phyloP scores from a whole-genome alignment of 2,113 vertebrate species.

The Sula dactylatra region DNA sequence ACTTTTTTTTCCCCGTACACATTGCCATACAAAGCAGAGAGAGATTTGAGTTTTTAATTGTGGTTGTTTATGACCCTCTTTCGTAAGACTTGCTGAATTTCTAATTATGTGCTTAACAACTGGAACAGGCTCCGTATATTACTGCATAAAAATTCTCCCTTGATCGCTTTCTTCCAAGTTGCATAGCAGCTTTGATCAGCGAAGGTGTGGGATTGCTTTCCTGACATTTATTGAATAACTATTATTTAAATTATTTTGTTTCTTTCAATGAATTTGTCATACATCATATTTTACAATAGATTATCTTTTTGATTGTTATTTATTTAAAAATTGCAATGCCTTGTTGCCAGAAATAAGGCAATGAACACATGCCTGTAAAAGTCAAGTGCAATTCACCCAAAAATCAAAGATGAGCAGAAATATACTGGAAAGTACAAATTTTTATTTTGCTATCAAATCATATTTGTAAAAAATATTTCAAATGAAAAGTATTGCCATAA shows the following conservation, averaged over 20 bases:
- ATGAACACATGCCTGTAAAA: not conserved
- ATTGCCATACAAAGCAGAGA: not conserved
- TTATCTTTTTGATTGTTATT: not conserved
- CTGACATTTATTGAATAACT: conserved; percentile 22
- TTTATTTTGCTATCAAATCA: not conserved
- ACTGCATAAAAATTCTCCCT: not conserved
- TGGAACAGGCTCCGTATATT: not conserved
- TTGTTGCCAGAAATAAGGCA: conserved; percentile 7
- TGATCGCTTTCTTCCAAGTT: not conserved
- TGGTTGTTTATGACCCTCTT: not conserved
- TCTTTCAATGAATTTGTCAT: conserved; percentile 28
- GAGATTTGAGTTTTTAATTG: not conserved
- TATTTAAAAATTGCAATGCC: conserved; percentile 14
- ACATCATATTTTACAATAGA: conserved; percentile 19
- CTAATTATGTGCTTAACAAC: conserved; percentile 30
- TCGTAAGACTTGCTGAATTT: not conserved
- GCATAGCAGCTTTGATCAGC: not conserved
- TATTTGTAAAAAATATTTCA: not conserved
- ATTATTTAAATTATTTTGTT: conserved; percentile 42
- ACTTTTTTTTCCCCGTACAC: fast-evolving
- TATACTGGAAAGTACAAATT: not conserved
- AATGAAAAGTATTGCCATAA: not conserved
- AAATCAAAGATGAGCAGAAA: not conserved
- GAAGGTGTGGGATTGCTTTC: conserved; percentile 10
- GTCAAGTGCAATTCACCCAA: not conserved